Evolutionary conservation across 2,797 vertebrate species (phyloP), one percentile per base, ranked within the genome.

Genomic region (Vireo griseus): DNA sequence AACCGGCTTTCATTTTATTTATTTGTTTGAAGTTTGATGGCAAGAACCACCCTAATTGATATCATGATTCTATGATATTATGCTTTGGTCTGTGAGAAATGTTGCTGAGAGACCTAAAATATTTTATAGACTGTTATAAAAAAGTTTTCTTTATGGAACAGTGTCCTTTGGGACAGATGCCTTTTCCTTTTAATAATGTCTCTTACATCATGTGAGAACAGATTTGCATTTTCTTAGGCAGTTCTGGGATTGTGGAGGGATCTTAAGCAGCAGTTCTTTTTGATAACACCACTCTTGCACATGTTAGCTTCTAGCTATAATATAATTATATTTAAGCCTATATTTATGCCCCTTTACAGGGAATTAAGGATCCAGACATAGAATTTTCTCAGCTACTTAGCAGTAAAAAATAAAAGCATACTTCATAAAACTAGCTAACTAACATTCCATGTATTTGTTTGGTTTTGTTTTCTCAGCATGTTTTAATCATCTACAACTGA

Each of bases 181-280:
- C 61, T 92, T 93, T 94, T 90, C 84, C 44, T 88, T 92, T 84
- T 86, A 86, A 58, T 91, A 73, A 85, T 85, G 42, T 40, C 40
- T 94, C 57, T 94, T 91, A 33, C 67, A 89, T 96, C 92, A 81
- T 58, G 26, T 76, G 73, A 93, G 55, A 75, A 61, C 22, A 84
- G 47, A 95, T 94, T 72, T 92, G 77, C 75, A 90, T 94, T 94
- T 96, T 94, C 75, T 86, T 48, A 63, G 47, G 79, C 69, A 83
- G 79, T 81, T 90, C 57, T 72, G 66, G 78, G 58, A 71, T 39
- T 88, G 44, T 51, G 62, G 42, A 77, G n/a, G 48, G 86, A 62
- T 89, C 85, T 88, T 86, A 72, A 86, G 33, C 33, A 65, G 65
- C 81, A 85, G 44, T 65, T 94, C 45, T 80, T 95, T 93, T 80